These are phyloP conservation scores for Sebastiscus albofasciatus DNA, from an alignment of 2,797 vertebrate genomes.

Conservation along the genomic window DNA sequence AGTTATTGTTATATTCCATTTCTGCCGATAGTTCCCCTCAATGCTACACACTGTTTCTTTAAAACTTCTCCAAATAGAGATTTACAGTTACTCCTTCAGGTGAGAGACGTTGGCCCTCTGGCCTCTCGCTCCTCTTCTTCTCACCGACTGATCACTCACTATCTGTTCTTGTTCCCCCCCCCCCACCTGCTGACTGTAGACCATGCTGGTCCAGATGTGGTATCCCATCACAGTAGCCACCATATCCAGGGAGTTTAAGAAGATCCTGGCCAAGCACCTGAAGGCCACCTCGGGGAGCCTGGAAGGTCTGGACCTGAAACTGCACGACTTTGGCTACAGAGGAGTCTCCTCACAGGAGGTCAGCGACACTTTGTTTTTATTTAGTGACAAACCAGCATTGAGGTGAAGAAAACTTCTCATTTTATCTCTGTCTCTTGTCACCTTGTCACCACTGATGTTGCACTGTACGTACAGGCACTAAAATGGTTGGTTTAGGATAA, in stretches of 20 bases:
- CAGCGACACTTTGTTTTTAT: not conserved
- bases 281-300: conserved; percentile 81
- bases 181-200: conserved; percentile 60
- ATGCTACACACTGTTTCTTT: too few relatives aligned
- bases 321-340: conserved; percentile 86
- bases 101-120: not conserved
- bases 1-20: fast-evolving
- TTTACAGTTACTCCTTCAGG: too few relatives aligned
- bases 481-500: not conserved
- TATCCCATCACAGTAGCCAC: conserved; percentile 87
- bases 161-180: not conserved
- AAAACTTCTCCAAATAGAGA: too few relatives aligned
- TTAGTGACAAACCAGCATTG: not conserved
- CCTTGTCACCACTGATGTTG: not conserved
- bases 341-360: conserved; percentile 87
- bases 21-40: too few relatives aligned
- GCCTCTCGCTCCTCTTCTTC: not conserved
- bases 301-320: conserved; percentile 82
- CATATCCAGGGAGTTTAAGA: conserved; percentile 85
- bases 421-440: not conserved
- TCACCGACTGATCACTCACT: not conserved
- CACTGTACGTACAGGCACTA: not conserved
- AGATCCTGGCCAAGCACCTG: conserved; percentile 84
- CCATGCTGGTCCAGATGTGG: conserved; percentile 87
- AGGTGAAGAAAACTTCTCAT: not conserved